phyloP scores from a whole-genome alignment of 2,888 invertebrate genomes.

The Mythimna albipuncta region DNA sequence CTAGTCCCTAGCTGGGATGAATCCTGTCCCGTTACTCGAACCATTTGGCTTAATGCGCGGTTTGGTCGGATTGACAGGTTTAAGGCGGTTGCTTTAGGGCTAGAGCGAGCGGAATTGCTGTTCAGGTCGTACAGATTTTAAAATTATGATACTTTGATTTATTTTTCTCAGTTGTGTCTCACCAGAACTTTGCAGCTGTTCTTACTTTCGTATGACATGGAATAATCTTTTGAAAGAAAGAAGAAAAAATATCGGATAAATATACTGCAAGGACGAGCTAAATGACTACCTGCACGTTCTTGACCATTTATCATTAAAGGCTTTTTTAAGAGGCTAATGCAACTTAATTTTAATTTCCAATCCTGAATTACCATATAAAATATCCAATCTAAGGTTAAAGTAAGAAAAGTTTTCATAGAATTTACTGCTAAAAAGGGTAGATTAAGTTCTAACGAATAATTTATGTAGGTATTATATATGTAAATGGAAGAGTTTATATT shows the following conservation, averaged over 20 bases:
- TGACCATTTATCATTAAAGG: constrained; percentile 96
- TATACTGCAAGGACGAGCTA: too few species aligned
- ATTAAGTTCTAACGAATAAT: constrained; percentile 79
- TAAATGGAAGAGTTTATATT: constrained; percentile 66
- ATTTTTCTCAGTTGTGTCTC: too few species aligned
- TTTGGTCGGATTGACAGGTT: constrained; percentile 87
- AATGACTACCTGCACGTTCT: constrained; percentile 96
- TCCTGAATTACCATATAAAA: constrained; percentile 52
- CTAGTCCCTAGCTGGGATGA: constrained; percentile 40
- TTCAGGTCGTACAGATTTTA: too few species aligned
- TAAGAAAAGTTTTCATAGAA: constrained; percentile 27
- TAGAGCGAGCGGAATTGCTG: not conserved
- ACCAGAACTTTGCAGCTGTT: too few species aligned
- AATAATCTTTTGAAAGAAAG: too few species aligned
- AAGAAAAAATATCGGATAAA: too few species aligned
- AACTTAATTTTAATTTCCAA: constrained; percentile 73
- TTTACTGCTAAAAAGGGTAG: constrained; percentile 58
- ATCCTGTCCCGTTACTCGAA: constrained; percentile 81
- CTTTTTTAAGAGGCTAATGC: constrained; percentile 94
- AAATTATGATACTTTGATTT: too few species aligned
- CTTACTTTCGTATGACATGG: too few species aligned
- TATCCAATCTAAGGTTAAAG: constrained; percentile 36
- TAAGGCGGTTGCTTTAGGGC: constrained; percentile 49
- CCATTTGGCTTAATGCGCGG: constrained; percentile 90
- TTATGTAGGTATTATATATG: constrained; percentile 77